Evolutionary conservation across 2,888 invertebrate species (phyloP), one percentile per base, ranked within the genome.

Genomic region (Cerastis rubricosa): DNA sequence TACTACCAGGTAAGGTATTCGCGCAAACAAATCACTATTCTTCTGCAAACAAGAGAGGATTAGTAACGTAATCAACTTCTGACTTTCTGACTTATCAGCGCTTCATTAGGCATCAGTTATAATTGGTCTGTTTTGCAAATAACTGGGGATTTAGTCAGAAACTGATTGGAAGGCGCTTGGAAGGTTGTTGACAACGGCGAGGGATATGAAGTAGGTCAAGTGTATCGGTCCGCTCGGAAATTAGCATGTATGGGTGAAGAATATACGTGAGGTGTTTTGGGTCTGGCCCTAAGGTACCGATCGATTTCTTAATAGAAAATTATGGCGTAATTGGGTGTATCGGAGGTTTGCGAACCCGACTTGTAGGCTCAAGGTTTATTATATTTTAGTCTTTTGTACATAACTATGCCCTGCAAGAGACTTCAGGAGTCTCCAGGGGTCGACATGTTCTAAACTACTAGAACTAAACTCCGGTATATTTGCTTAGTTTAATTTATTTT

Each of bases 171-270:
- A 59, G n/a, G 49, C 14, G 35, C 9, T 69, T 43, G 47, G 51
- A 8, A 59, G 47, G 77, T 51, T 57, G 57, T 70, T 66, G 54
- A 70, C 49, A 35, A 43, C 22, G 17, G 43, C 12, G 19, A 45
- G 40, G 17, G 65, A 22, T 11, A 25, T 40, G 40, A 80, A 80
- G 14, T 83, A 83, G 80, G 80, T 78, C 80, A 80, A 71, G 70
- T 67, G 83, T 83, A 82, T 82, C 25, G 59, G 78, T 57, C 35
- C 54, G 47, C 49, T 83, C n/a, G 11, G 40, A 70, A 78, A 82
- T 80, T 65, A 69, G 77, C 78, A 61, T 83, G 54, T 70, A 49
- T 63, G 35, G 45, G n/a, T 66, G 19, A 78, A 69, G 54, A 71
- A 61, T 68, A 40, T 66, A 25, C n/a, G 64, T 64, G n/a, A 77